phyloP scores from a whole-genome alignment of 2,113 vertebrate genomes.

The Lates calcarifer region DNA sequence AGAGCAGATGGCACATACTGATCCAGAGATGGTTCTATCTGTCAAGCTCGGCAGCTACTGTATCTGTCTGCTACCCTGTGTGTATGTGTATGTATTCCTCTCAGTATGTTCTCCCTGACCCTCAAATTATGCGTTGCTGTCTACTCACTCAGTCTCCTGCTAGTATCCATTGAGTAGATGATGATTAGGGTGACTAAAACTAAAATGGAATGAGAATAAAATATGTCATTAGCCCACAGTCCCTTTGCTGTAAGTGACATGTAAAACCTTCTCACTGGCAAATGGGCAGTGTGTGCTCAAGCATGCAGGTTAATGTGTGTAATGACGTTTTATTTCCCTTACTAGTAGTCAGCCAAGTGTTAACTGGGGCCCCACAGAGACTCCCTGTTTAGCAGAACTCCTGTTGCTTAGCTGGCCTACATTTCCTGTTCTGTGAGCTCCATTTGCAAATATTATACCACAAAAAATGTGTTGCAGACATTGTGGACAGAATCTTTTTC shows the following conservation, averaged over 20 bases:
- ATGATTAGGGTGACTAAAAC: conserved; percentile 35
- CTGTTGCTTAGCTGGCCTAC: conserved; percentile 16
- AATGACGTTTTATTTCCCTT: conserved; percentile 14
- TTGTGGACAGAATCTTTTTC: too few relatives aligned
- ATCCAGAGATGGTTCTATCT: conserved; percentile 75
- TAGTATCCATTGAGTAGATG: conserved; percentile 42
- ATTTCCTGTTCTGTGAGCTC: conserved; percentile 7
- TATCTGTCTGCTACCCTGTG: conserved; percentile 40
- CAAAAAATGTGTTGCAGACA: neutral
- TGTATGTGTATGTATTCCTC: neutral
- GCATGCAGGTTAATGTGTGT: conserved; percentile 23
- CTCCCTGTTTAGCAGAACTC: conserved; percentile 34
- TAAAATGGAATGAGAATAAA: conserved; percentile 25
- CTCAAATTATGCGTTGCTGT: conserved; percentile 39
- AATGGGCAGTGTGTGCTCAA: conserved; percentile 12
- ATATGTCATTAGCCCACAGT: conserved; percentile 13
- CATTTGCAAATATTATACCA: neutral
- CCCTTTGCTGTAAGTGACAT: neutral
- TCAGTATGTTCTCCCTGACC: conserved; percentile 40
- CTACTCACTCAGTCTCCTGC: conserved; percentile 22
- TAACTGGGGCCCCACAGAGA: conserved; percentile 22
- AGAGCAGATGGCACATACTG: conserved; percentile 79
- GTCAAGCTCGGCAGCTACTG: conserved; percentile 57
- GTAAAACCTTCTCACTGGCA: neutral
- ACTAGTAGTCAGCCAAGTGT: conserved; percentile 28